These are phyloP conservation scores for Falco novaeseelandiae DNA, from an alignment of 2,797 vertebrate genomes.

Conservation along the genomic window DNA sequence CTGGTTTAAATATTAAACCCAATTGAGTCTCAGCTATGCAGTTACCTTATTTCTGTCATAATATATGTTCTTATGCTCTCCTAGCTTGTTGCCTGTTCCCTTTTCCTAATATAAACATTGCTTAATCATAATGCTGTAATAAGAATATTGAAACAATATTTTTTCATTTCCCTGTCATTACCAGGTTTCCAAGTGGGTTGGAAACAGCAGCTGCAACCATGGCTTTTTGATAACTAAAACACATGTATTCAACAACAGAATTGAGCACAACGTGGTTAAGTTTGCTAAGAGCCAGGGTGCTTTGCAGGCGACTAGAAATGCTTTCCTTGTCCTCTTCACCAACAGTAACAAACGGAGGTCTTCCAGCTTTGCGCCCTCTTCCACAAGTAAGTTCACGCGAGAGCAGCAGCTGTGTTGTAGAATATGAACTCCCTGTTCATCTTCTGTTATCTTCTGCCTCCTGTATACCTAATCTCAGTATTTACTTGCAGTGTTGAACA, in stretches of 20 bases:
- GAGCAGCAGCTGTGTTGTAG: neutral
- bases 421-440: neutral
- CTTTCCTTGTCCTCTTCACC: constrained; percentile 85
- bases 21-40: neutral
- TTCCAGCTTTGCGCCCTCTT: neutral
- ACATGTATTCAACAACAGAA: constrained; percentile 57
- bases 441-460: neutral
- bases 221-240: constrained; percentile 79
- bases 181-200: constrained; percentile 83
- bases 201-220: constrained; percentile 70
- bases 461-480: neutral
- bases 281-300: constrained; percentile 4
- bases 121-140: neutral
- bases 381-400: neutral
- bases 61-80: neutral
- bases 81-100: neutral
- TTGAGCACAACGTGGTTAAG: constrained; percentile 55
- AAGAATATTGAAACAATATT: neutral
- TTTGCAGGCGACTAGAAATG: constrained; percentile 59
- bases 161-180: neutral
- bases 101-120: neutral
- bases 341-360: constrained; percentile 72
- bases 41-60: neutral
- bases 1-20: constrained; percentile 31
- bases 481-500: neutral